Evolutionary conservation across 2,113 vertebrate species (phyloP).

Genomic region (Phrynosoma blainvillii): DNA sequence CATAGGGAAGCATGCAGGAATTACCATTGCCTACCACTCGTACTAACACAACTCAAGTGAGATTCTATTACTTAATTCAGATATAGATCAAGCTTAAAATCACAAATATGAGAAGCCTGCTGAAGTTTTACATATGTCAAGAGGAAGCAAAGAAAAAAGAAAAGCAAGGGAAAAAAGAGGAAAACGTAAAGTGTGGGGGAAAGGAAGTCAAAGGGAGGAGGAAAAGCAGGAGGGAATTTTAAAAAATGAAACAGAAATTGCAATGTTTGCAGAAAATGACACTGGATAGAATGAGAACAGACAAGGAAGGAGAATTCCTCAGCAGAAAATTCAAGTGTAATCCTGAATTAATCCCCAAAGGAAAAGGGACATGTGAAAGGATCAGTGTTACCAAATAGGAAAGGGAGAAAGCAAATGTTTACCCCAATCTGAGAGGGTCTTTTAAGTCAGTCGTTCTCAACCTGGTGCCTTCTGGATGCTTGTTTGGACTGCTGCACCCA

Average conservation of each 20-base stretch:
- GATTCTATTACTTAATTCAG: no score
- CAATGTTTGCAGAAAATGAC: background rate
- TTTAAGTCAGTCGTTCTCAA: no score
- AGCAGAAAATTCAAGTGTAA: accelerated
- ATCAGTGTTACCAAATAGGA: background rate
- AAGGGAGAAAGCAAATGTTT: no score
- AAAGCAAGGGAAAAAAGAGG: background rate
- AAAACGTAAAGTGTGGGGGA: slow-evolving; percentile 45
- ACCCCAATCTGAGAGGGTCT: no score
- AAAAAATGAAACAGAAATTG: background rate
- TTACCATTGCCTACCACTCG: no score
- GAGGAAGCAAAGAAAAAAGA: slow-evolving; percentile 13
- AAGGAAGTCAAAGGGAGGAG: background rate
- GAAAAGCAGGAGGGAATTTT: background rate
- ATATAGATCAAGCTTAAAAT: no score
- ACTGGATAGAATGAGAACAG: no score
- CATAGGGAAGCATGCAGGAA: no score
- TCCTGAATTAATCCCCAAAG: background rate
- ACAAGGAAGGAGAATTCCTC: background rate
- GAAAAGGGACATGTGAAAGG: background rate
- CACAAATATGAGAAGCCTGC: background rate
- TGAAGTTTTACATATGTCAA: background rate
- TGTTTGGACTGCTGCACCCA: no score
- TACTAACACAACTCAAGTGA: no score
- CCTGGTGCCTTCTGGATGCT: no score